Evolutionary conservation across 2,888 invertebrate species (phyloP), one percentile per base, ranked within the genome.

Genomic region (Gari tellinella): DNA sequence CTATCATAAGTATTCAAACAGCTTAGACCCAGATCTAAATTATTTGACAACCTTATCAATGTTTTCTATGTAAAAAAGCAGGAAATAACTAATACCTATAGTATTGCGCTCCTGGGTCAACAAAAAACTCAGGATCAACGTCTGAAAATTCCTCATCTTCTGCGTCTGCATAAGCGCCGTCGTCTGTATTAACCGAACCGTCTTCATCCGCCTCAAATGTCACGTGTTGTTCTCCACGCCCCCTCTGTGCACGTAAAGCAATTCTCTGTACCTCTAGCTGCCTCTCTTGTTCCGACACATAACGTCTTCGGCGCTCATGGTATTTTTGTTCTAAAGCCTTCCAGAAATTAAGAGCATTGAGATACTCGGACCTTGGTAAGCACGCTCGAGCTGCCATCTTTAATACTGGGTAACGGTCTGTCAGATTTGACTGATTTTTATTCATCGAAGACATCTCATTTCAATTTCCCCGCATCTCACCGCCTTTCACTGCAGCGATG

Each of bases 81-180:
- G n/a, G n/a, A n/a, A n/a, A n/a, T n/a, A n/a, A n/a, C n/a, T n/a
- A n/a, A 31, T 63, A 66, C 68, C 61, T 60, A 45, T 53, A 52
- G 21, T 57, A 66, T 41, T 56, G 49, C 1, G 61, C 65, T 2
- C 25, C 69, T 1, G 72, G 72, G 41, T 78, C 77, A 2, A 17
- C 26, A 45, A 69, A 72, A 17, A 45, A 21, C 0, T 69, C 66
- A 0, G 48, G 14, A n/a, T 78, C 77, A 1, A 66, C 69, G 17
- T 73, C 72, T 15, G 72, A 78, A 46, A 78, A 78, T 23, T 78
- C 77, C 1, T 69, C 66, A 1, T 60, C 53, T 0, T 60, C 26
- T 8, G 23, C 57, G 3, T 57, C 57, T 14, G 15, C 14, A 10
- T 14, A 5, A 31, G 38, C 31, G 15, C 52, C 31, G 19, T 17